Base-by-base conservation (phyloP, 2,888 invertebrate species). In the Cheilosia impressa region DNA sequence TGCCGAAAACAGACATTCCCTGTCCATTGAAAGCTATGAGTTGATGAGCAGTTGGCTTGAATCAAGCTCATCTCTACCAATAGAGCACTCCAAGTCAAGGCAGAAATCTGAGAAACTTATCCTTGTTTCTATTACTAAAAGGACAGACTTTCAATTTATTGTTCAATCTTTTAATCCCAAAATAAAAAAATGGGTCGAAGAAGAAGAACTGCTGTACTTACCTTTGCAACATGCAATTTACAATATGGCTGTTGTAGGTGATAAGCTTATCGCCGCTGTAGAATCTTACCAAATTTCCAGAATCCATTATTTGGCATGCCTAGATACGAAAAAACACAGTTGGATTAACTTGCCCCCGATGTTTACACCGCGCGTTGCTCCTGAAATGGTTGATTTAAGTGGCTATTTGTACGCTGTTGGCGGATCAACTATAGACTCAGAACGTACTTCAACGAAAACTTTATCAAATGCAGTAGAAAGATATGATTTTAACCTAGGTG, bases 381-480 rank as follows among this genome's bases (percentile, higher is more conserved):
- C n/a, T 19, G 53, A 15, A 6, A 3, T 55, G 3, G 43, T n/a
- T 13, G 63, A 63, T 22, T 13, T 63, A 4, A 63, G 55, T 34
- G 73, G 73, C 1, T 3, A 53, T 45, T 1, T 73, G 4, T 73
- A 63, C 10, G 63, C 55, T 7, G 31, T 73, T 22, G 62, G 73
- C 17, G 53, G 73, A 5, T 5, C 0, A 27, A 52, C 13, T 1
- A 9, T 9, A 31, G 31, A 9, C 31, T 31, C n/a, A n/a, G n/a
- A n/a, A n/a, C n/a, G 3, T 19, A 9, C 2, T 38, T 19, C 2
- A 19, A 19, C 2, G 19, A 19, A 19, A 19, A 19, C 19, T 19
- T 13, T 38, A 10, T 38, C 38, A 38, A 19, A 13, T 43, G 34
- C 27, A n/a, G 53, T 55, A 22, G 63, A 73, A 4, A 73, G 19